phyloP scores from a whole-genome alignment of 1,140 invertebrate genomes.

The Megalonaias nervosa region DNA sequence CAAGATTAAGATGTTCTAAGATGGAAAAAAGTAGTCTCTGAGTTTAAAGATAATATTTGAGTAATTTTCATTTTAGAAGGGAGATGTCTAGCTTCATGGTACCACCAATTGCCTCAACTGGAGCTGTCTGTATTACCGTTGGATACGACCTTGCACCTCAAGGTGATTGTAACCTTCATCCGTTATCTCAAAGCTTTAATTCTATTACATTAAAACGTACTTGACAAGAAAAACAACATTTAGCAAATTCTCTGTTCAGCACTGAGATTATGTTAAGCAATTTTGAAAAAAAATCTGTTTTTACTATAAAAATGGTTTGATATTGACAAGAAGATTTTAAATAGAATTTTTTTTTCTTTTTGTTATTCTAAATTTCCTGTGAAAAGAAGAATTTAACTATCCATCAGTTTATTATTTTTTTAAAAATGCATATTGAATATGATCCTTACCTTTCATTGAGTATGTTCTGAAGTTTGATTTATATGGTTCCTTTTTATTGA shows the following conservation, averaged over 20 bases:
- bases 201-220: slow-evolving; percentile 1
- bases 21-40: too few relatives aligned
- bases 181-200: slow-evolving; percentile 1
- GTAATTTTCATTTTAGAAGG: slow-evolving; percentile 69
- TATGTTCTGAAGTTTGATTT: too few relatives aligned
- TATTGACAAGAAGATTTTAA: background rate
- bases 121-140: slow-evolving; percentile 79
- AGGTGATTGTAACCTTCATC: slow-evolving; percentile 70
- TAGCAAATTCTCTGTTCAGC: too few relatives aligned
- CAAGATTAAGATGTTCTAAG: too few relatives aligned
- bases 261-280: too few relatives aligned
- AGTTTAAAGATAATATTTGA: slow-evolving; percentile 9
- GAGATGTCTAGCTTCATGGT: slow-evolving; percentile 79
- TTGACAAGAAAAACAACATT: background rate
- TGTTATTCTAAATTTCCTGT: too few relatives aligned
- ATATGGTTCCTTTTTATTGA: too few relatives aligned
- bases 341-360: too few relatives aligned
- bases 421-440: too few relatives aligned
- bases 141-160: slow-evolving; percentile 85
- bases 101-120: slow-evolving; percentile 74
- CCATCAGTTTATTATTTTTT: too few relatives aligned
- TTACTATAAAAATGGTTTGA: background rate
- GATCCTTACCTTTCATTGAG: too few relatives aligned
- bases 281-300: background rate
- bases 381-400: too few relatives aligned